Conservation (phyloP, 2,888 invertebrate genomes). For the Stenotaenia linearis region DNA sequence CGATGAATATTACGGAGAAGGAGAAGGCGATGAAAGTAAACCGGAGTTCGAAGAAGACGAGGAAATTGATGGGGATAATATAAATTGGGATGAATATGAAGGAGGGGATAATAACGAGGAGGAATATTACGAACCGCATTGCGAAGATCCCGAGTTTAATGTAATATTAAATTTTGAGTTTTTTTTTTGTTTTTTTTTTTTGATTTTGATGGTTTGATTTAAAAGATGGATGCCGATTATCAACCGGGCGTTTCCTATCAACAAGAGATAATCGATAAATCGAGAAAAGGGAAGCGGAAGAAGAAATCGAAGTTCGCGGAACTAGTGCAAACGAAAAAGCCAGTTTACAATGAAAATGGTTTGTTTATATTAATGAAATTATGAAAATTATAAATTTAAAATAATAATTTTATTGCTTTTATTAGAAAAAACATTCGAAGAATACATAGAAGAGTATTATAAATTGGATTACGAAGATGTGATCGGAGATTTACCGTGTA, state of each 20-base stretch:
- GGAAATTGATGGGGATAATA: slow-evolving; percentile 53
- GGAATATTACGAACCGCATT: slow-evolving; percentile 38
- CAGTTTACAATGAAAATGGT: slow-evolving; percentile 68
- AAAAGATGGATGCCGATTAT: slow-evolving; percentile 83
- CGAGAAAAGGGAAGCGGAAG: slow-evolving; percentile 51
- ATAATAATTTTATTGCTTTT: no score
- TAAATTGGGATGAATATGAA: slow-evolving; percentile 58
- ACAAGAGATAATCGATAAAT: slow-evolving; percentile 55
- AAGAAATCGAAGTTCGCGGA: slow-evolving; percentile 68
- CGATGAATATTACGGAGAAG: slow-evolving; percentile 78
- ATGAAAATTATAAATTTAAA: not conserved
- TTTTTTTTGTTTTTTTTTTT: no score
- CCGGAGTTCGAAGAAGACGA: slow-evolving; percentile 80
- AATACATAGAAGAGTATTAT: slow-evolving; percentile 93
- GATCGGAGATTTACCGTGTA: slow-evolving; percentile 78
- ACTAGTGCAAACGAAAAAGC: slow-evolving; percentile 68
- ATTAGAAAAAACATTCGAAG: slow-evolving; percentile 62
- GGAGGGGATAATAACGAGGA: not conserved
- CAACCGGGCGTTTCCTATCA: slow-evolving; percentile 56
- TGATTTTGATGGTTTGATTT: not conserved
- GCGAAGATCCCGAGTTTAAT: slow-evolving; percentile 67
- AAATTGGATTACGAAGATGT: slow-evolving; percentile 92
- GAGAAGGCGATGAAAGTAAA: slow-evolving; percentile 63
- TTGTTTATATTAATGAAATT: not conserved
- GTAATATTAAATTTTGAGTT: slow-evolving; percentile 48